A percentile compares a stretch with the other conserved stretches of the same genome.
Evolutionary conservation across 2,797 vertebrate genomes (phyloP).

Genomic region (Bovichtus diacanthus): DNA sequence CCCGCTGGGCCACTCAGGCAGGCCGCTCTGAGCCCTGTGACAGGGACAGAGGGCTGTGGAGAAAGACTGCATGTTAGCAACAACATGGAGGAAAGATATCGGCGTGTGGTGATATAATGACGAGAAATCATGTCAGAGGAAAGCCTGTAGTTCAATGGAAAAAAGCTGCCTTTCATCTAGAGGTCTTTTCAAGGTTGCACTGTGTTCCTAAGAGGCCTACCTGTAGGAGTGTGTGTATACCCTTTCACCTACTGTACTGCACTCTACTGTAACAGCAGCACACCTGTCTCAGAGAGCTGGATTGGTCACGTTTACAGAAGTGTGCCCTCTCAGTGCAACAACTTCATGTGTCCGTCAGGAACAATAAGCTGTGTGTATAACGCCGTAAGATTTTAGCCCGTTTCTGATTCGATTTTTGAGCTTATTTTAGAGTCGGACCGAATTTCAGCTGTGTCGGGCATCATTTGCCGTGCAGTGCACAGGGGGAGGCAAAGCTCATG

Average conservation of each 20-base stretch:
- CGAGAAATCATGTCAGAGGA: conserved; percentile 27
- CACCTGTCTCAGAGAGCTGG: not conserved
- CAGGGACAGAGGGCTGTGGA: conserved; percentile 15
- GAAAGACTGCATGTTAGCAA: conserved; percentile 17
- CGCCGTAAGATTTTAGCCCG: too few species aligned
- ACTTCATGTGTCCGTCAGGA: not conserved
- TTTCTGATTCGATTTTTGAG: too few species aligned
- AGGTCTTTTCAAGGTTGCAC: conserved; percentile 36
- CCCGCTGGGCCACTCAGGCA: conserved; percentile 51
- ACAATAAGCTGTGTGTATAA: too few species aligned
- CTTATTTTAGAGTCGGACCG: too few species aligned
- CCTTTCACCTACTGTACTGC: conserved; percentile 26
- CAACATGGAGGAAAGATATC: conserved; percentile 16
- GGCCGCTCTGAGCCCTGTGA: conserved; percentile 24
- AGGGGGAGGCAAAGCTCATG: too few species aligned
- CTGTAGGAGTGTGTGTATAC: not conserved
- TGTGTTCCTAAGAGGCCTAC: conserved; percentile 36
- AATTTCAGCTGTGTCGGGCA: too few species aligned
- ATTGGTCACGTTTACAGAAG: conserved; percentile 5
- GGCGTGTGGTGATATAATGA: conserved; percentile 27
- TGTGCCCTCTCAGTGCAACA: not conserved
- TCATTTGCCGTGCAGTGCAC: too few species aligned
- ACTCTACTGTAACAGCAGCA: conserved; percentile 18
- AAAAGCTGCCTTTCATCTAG: conserved; percentile 22
- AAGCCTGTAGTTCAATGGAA: conserved; percentile 34